These are phyloP conservation scores for Leptatherina wallacei DNA, from an alignment of 2,797 vertebrate genomes.

Conservation along the genomic window DNA sequence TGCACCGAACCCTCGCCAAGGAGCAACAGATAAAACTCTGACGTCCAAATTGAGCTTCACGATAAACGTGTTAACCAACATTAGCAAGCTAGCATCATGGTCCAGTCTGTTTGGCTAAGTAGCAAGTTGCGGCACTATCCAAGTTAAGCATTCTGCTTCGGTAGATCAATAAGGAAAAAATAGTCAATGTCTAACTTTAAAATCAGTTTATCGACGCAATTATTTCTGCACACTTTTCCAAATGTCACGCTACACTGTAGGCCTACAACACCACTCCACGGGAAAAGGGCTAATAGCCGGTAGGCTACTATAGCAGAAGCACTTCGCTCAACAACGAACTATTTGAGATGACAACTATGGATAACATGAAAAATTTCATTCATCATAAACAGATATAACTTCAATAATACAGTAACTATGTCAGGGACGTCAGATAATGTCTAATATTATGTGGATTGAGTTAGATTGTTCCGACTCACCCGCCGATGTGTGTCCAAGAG, in stretches of 20 bases:
- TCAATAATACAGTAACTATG: fast-evolving
- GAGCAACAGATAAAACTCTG: fast-evolving
- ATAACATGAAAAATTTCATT: background rate
- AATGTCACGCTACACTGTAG: background rate
- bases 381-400: fast-evolving
- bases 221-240: background rate
- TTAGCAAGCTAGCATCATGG: slow-evolving; percentile 29
- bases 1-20: background rate
- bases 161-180: too few relatives aligned
- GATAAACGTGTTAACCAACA: slow-evolving; percentile 28
- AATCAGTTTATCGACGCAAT: fast-evolving
- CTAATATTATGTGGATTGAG: slow-evolving; percentile 51
- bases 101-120: slow-evolving; percentile 14
- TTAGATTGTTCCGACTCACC: slow-evolving; percentile 75
- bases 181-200: background rate
- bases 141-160: too few relatives aligned
- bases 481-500: slow-evolving; percentile 76
- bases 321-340: background rate
- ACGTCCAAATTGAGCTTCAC: background rate
- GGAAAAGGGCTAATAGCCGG: background rate
- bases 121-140: background rate
- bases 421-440: fast-evolving
- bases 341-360: fast-evolving
- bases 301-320: background rate
- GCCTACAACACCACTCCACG: slow-evolving; percentile 14